Percentiles rank a stretch among this genome's conserved stretches.
These are phyloP conservation scores for Megaceryle maxima DNA, from an alignment of 2,113 vertebrate species.

Conservation along the genomic window DNA sequence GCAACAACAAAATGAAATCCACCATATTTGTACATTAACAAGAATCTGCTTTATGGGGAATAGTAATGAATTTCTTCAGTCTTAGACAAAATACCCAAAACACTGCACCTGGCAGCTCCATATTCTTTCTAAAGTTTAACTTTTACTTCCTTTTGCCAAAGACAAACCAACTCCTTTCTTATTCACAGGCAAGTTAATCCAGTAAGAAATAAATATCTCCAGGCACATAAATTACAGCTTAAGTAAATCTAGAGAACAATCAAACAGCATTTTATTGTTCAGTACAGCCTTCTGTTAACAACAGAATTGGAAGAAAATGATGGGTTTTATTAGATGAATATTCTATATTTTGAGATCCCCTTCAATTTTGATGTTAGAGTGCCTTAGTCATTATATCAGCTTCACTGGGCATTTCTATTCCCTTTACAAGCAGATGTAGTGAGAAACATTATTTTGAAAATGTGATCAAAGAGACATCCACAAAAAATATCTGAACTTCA, in stretches of 20 bases:
- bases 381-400: not conserved
- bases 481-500: not conserved
- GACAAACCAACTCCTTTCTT: not conserved
- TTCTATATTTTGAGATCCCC: not conserved
- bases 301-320: not conserved
- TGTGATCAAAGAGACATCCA: not conserved
- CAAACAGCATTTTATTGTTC: not conserved
- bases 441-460: not conserved
- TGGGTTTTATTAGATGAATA: not conserved
- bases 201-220: constrained; percentile 10
- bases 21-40: not conserved
- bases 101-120: not conserved
- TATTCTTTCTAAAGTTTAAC: constrained; percentile 15
- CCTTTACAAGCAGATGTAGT: not conserved
- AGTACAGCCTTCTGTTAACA: not conserved
- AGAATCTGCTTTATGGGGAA: not conserved
- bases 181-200: not conserved
- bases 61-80: not conserved
- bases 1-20: not conserved
- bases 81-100: not conserved
- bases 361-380: not conserved
- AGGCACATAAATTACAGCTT: not conserved
- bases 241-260: not conserved
- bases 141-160: not conserved
- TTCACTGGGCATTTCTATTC: not conserved